phyloP scores from a whole-genome alignment of 2,888 invertebrate species.

The Spicauda simplicius region DNA sequence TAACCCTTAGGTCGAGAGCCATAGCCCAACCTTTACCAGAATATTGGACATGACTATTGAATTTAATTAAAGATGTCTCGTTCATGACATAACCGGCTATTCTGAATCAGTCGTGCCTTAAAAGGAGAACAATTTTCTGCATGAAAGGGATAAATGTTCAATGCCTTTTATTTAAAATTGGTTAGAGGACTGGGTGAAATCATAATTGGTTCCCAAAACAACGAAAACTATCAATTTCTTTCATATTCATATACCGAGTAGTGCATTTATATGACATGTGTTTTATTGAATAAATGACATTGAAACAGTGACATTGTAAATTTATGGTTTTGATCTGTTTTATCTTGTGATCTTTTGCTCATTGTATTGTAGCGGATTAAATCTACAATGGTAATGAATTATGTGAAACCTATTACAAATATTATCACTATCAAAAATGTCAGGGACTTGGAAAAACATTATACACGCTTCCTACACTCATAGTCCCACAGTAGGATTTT shows the following conservation, averaged over 20 bases:
- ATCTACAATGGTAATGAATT: neutral
- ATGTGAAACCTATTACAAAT: neutral
- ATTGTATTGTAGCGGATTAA: neutral
- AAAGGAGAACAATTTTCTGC: conserved; percentile 29
- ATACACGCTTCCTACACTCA: no score
- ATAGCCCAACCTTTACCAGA: conserved; percentile 58
- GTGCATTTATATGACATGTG: neutral
- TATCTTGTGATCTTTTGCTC: conserved; percentile 4
- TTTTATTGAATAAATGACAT: no score
- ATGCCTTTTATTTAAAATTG: conserved; percentile 12
- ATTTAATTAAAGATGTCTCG: conserved; percentile 51
- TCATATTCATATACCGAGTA: neutral
- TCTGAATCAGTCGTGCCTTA: conserved; percentile 32
- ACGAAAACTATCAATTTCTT: no score
- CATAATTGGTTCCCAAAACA: conserved; percentile 4
- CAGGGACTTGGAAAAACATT: neutral
- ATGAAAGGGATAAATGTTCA: conserved; percentile 26
- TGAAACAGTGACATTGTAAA: no score
- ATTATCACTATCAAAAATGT: neutral
- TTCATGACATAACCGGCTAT: conserved; percentile 32
- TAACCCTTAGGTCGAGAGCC: conserved; percentile 57
- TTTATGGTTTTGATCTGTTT: conserved; percentile 6
- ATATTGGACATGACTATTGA: conserved; percentile 62
- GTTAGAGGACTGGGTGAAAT: neutral
- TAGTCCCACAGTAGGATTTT: no score